Evolutionary conservation across 1,140 invertebrate species (phyloP).

Genomic region (Drosophila miranda): DNA sequence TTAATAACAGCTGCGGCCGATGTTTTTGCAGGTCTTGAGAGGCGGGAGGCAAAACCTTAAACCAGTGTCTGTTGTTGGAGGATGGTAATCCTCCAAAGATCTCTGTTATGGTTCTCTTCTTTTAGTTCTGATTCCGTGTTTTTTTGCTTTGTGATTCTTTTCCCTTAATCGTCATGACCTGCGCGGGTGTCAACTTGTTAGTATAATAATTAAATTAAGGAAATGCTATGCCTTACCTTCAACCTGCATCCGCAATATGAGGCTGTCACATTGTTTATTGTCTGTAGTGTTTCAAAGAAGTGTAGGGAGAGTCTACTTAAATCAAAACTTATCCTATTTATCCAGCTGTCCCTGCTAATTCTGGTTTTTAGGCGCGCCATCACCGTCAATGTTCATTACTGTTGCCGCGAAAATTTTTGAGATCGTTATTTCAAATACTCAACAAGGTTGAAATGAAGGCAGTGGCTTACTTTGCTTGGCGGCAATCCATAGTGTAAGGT

Average conservation of each 20-base stretch:
- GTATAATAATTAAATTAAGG: too few species aligned
- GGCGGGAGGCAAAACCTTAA: too few species aligned
- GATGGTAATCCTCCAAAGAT: conserved; percentile 5
- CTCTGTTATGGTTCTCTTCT: conserved; percentile 18
- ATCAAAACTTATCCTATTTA: conserved; percentile 96
- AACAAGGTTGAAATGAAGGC: neutral
- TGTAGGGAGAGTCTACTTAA: conserved; percentile 81
- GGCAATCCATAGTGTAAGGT: conserved; percentile 98
- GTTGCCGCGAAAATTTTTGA: conserved; percentile 57
- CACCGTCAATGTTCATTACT: conserved; percentile 84
- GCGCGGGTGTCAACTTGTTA: too few species aligned
- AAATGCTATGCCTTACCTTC: too few species aligned
- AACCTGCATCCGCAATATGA: too few species aligned
- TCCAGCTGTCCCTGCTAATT: conserved; percentile 91
- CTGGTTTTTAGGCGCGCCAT: conserved; percentile 93
- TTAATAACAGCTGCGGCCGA: too few species aligned
- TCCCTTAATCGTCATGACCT: neutral
- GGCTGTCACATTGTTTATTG: conserved; percentile 6
- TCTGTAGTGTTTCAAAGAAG: conserved; percentile 71
- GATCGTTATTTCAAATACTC: conserved; percentile 5
- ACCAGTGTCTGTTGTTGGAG: neutral
- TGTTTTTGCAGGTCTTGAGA: too few species aligned
- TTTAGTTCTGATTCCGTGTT: too few species aligned
- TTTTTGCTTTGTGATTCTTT: conserved; percentile 11
- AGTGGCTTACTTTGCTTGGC: conserved; percentile 92